Evolutionary conservation across 1,140 invertebrate genomes (phyloP), one percentile per base, ranked within the genome.

Genomic region (Zaprionus vittiger): DNA sequence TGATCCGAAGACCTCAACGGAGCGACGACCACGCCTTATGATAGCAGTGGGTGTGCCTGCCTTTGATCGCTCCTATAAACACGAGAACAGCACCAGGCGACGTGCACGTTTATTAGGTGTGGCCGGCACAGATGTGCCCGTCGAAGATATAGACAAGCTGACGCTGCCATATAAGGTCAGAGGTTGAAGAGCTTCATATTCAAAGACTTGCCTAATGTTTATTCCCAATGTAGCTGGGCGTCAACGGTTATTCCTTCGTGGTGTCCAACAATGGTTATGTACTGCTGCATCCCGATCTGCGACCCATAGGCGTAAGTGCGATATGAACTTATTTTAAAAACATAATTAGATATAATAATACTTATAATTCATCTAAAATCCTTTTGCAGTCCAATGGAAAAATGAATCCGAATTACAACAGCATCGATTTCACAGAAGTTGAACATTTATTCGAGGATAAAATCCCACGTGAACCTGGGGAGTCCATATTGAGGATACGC

Each of bases 231-330:
- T 17, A 98, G 96, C 95, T 99, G 49, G 98, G 98, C 22, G 98
- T 98, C 0, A 99, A 99, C 93, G 98, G 97, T 5, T 99, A 99
- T 93, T 97, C 97, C 1, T 99, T 99, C 93, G 96, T 98, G 70
- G 96, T 99, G 4, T 99, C 97, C 73, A 99, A 99, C 92, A 99
- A 99, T 93, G 99, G 99, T 1, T 99, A 99, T 92, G 94, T 99
- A 6, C 93, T 97, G 26, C 93, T 97, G 47, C 97, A 97, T 94
- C 96, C 96, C 1, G 95, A 96, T 79, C 93, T 97, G 34, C 94
- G 96, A 62, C 96, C 96, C 9, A 83, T 92, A n/a, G 94, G 95
- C 38, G 95, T 96, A 93, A 95, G 95, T 11, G 26, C 17, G 6
- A 59, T 2, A n/a, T 1, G 4, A 14, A 1, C 14, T 31, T 24